Base-by-base conservation (phyloP, 1,140 invertebrate genomes). In the Marisa cornuarietis region DNA sequence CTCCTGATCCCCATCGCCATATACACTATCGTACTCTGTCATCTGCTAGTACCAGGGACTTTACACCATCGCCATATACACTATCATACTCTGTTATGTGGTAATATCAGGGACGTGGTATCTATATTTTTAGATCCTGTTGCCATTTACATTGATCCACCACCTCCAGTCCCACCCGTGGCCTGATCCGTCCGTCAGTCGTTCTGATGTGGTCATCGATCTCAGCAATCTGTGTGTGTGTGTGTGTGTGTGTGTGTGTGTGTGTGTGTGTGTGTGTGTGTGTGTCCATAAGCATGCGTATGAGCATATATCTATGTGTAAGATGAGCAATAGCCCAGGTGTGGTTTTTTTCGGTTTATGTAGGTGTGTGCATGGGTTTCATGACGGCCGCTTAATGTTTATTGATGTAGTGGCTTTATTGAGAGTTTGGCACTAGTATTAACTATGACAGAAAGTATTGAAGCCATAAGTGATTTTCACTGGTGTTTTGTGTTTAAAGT, bases 221-320 rank as follows among this genome's bases (percentile, higher is more conserved):
- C 11, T 58, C 54, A 3, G 9, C 54, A 58, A 14, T 9, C 52
- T 54, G 52, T 9, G 26, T 76, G 61, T 76, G 54, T 76, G 10
- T 65, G 61, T 54, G n/a, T 49, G 61, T 63, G 61, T 63, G 74
- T 10, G n/a, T 63, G 61, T 18, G 52, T 22, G 26, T 13, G 62
- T 49, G 14, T 65, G 26, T 75, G 54, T 75, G 54, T 63, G 54
- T 75, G 54, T 4, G 54, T 62, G 73, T 18, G 54, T 63, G 73
- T 63, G 7, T 63, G 54, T 75, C 14, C 54, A 9, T 24, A 5
- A 54, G 72, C 22, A 20, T 26, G 65, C 65, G n/a, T 20, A 7
- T 2, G 62, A 63, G 62, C n/a, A 2, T 11, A 13, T 58, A n/a
- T 8, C 49, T 31, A 6, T 61, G 18, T 26, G 54, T 62, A 31